Evolutionary conservation across 2,113 vertebrate genomes (phyloP).

Genomic region (Phrynosoma platyrhinos): DNA sequence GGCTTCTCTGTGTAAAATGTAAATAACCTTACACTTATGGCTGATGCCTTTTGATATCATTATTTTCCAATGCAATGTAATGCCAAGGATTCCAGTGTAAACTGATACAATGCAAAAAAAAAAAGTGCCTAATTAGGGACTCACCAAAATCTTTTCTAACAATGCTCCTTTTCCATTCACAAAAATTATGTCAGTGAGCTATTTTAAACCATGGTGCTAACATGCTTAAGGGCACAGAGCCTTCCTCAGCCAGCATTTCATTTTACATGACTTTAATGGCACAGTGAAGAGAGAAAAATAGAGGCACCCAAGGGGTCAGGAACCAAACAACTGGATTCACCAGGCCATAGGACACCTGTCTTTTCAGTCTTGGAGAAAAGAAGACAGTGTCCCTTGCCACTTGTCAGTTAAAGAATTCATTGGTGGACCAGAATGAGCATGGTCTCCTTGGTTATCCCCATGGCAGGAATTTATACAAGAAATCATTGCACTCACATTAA

Average conservation of each 20-base stretch:
- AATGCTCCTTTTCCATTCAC: slow-evolving; percentile 3
- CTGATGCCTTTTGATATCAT: slow-evolving; percentile 18
- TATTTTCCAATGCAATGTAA: slow-evolving; percentile 39
- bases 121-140: slow-evolving; percentile 38
- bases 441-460: neutral
- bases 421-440: neutral
- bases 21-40: slow-evolving; percentile 23
- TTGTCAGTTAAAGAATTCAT: neutral
- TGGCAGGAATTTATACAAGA: neutral
- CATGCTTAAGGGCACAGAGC: neutral
- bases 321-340: slow-evolving; percentile 45
- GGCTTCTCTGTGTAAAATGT: neutral
- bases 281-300: neutral
- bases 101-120: slow-evolving; percentile 32
- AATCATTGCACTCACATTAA: neutral
- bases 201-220: neutral
- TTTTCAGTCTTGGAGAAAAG: slow-evolving; percentile 25
- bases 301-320: slow-evolving; percentile 17
- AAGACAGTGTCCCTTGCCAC: neutral
- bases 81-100: slow-evolving; percentile 31
- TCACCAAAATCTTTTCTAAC: slow-evolving; percentile 7
- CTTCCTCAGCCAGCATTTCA: slow-evolving; percentile 18
- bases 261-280: neutral
- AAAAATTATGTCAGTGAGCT: neutral
- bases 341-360: neutral